phyloP scores from a whole-genome alignment of 2,797 vertebrate species.

The Sebastes hopkinsi region DNA sequence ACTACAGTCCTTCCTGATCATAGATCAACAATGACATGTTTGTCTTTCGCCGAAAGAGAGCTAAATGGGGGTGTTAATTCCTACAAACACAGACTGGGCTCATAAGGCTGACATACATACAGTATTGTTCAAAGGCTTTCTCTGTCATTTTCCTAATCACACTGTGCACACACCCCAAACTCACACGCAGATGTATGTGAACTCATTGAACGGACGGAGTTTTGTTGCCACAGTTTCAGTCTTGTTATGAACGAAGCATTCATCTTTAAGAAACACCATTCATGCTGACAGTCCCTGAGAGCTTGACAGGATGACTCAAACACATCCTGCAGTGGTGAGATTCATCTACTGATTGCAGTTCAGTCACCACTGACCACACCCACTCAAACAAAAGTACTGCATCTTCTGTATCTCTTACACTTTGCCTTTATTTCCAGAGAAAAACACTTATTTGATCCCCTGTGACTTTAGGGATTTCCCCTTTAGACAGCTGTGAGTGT shows the following conservation, averaged over 20 bases:
- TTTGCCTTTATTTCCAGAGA: neutral
- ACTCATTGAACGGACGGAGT: neutral
- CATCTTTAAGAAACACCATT: neutral
- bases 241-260: neutral
- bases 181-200: neutral
- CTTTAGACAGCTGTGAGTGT: neutral
- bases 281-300: neutral
- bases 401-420: neutral
- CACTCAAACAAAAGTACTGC: neutral
- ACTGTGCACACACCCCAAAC: neutral
- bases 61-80: neutral
- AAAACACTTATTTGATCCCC: neutral
- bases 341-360: neutral
- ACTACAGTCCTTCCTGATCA: conserved; percentile 3
- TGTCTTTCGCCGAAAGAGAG: conserved; percentile 8
- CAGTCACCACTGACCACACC: neutral
- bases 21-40: conserved; percentile 20
- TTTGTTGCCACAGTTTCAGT: neutral
- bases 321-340: neutral
- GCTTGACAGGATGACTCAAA: conserved; percentile 18
- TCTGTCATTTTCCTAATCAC: neutral
- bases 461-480: neutral
- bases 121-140: neutral
- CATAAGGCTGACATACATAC: neutral
- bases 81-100: neutral